Conservation (phyloP, 2,888 invertebrate species). For the Lasioglossum villosulum region DNA sequence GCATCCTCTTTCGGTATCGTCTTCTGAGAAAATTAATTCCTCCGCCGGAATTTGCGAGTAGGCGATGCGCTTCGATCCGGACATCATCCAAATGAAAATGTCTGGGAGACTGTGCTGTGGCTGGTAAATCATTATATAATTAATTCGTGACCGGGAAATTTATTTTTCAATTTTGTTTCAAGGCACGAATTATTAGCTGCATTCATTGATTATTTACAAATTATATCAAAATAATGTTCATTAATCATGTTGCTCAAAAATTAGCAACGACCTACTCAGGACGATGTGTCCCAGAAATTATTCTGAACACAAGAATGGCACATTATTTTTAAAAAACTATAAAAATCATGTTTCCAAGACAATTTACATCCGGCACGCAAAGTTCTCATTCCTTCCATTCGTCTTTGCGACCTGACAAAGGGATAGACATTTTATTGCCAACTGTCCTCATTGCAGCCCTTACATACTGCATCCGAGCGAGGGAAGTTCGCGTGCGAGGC, state of each 20-base stretch:
- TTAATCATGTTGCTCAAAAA: too few species aligned
- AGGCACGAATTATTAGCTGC: too few species aligned
- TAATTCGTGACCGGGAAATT: too few species aligned
- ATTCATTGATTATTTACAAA: too few species aligned
- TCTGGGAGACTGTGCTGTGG: slow-evolving; percentile 87
- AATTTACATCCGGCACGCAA: background rate
- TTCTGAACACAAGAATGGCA: background rate
- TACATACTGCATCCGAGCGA: background rate
- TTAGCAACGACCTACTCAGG: too few species aligned
- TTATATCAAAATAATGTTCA: too few species aligned
- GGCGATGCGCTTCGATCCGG: slow-evolving; percentile 85
- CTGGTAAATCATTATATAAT: slow-evolving; percentile 70
- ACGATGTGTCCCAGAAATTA: too few species aligned
- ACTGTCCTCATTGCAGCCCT: background rate
- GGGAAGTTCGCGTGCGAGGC: background rate
- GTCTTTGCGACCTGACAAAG: background rate
- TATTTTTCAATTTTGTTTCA: too few species aligned
- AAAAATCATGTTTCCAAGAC: background rate
- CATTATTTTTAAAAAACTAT: background rate
- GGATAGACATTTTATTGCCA: background rate
- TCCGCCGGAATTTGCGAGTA: slow-evolving; percentile 85
- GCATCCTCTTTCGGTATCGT: slow-evolving; percentile 83
- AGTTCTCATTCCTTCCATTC: background rate
- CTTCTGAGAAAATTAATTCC: slow-evolving; percentile 85
- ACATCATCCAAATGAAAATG: slow-evolving; percentile 87